These are phyloP conservation scores for Centropyge bicolor DNA, from an alignment of 2,797 vertebrate genomes.

Conservation along the genomic window DNA sequence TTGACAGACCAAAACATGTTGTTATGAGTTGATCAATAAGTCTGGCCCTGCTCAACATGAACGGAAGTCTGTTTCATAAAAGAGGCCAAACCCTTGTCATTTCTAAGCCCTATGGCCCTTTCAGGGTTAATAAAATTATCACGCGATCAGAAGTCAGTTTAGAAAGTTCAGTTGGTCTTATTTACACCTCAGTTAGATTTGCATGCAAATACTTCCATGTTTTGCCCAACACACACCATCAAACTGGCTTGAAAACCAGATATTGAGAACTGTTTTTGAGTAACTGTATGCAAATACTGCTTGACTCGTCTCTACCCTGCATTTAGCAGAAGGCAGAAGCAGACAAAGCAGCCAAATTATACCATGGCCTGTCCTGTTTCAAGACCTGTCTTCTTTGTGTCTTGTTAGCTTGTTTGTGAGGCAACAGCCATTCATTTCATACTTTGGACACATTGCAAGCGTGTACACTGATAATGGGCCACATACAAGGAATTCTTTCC, in stretches of 20 bases:
- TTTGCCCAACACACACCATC: not conserved
- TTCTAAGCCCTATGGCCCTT: not conserved
- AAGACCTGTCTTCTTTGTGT: not conserved
- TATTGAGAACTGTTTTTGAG: not conserved
- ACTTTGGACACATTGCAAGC: slow-evolving; percentile 23
- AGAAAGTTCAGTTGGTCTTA: not conserved
- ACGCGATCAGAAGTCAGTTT: not conserved
- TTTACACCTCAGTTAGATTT: slow-evolving; percentile 5
- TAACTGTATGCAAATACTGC: slow-evolving; percentile 35
- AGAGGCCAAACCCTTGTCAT: not conserved
- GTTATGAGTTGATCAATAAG: not conserved
- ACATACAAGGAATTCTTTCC: slow-evolving; percentile 2
- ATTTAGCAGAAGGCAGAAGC: slow-evolving; percentile 6
- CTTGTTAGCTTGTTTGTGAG: not conserved
- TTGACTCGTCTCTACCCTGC: not conserved
- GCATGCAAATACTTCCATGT: not conserved
- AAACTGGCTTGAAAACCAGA: slow-evolving; percentile 36
- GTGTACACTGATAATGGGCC: slow-evolving; percentile 14
- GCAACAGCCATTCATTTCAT: not conserved
- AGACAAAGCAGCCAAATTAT: slow-evolving; percentile 4
- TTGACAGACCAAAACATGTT: not conserved
- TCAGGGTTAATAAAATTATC: not conserved
- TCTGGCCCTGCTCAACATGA: too few relatives aligned
- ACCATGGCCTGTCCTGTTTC: not conserved
- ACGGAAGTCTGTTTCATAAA: not conserved